phyloP scores from a whole-genome alignment of 92 coral and sea anemone genomes.

The Isaurus tuberculatus region DNA sequence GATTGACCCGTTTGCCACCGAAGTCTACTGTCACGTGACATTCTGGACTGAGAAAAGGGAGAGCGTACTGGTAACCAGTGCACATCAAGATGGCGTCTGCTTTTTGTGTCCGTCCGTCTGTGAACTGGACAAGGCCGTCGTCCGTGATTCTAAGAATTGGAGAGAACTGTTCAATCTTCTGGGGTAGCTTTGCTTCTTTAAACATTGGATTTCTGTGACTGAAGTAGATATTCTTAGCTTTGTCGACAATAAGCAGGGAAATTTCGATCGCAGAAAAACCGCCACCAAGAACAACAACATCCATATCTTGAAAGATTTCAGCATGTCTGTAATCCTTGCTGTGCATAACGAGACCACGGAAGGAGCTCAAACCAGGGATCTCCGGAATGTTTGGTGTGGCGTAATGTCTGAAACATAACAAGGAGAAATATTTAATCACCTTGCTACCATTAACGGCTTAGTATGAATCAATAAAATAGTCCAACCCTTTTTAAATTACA shows the following conservation, averaged over 20 bases:
- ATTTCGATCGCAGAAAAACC: slow-evolving; percentile 78
- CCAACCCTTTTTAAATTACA: too few species aligned
- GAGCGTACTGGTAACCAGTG: slow-evolving; percentile 81
- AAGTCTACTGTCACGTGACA: slow-evolving; percentile 70
- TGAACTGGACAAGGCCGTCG: slow-evolving; percentile 69
- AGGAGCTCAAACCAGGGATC: slow-evolving; percentile 74
- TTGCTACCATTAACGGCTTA: too few species aligned
- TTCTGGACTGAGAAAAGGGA: slow-evolving; percentile 76
- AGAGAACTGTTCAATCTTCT: slow-evolving; percentile 49
- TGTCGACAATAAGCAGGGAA: slow-evolving; percentile 51
- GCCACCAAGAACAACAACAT: slow-evolving; percentile 78
- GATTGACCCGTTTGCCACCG: slow-evolving; percentile 67
- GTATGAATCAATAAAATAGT: too few species aligned
- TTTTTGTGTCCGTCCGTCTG: slow-evolving; percentile 56
- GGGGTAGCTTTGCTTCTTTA: neutral
- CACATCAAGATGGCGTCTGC: slow-evolving; percentile 75
- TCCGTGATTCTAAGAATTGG: slow-evolving; percentile 48
- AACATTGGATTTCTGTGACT: slow-evolving; percentile 64
- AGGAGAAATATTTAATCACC: too few species aligned
- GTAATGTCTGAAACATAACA: slow-evolving; percentile 75
- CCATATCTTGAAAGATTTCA: slow-evolving; percentile 26
- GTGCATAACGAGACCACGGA: slow-evolving; percentile 83
- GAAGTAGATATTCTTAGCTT: slow-evolving; percentile 69
- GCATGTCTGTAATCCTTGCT: slow-evolving; percentile 80
- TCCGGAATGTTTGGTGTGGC: slow-evolving; percentile 62